A percentile compares a stretch with the other conserved stretches of the same genome.
These are phyloP conservation scores for Gallinago undulata DNA, from an alignment of 2,113 vertebrate species.

Conservation along the genomic window DNA sequence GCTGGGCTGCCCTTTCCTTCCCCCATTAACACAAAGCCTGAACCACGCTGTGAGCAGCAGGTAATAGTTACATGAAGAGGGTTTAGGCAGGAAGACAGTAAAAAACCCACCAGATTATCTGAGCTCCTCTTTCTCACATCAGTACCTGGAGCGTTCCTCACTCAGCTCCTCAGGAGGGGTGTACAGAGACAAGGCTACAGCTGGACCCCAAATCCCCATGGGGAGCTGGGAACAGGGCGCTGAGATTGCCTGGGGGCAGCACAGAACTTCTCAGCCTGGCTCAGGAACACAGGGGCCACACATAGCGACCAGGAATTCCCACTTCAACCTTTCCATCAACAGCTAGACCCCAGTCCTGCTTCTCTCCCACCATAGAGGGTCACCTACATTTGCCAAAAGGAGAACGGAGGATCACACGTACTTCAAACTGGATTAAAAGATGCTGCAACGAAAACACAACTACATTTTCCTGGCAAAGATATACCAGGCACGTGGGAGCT, in stretches of 20 bases:
- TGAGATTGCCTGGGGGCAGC: background rate
- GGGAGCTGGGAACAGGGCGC: background rate
- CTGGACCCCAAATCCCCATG: background rate
- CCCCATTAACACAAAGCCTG: background rate
- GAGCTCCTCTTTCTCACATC: background rate
- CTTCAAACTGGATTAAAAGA: background rate
- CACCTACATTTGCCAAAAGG: background rate
- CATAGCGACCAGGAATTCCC: background rate
- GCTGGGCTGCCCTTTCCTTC: background rate
- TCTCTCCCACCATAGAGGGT: background rate
- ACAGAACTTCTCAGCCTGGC: background rate
- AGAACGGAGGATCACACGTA: background rate
- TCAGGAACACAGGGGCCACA: background rate
- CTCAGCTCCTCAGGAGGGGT: background rate
- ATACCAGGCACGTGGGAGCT: background rate
- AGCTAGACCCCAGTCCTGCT: background rate
- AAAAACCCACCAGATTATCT: background rate
- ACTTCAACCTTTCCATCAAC: background rate
- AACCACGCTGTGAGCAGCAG: background rate
- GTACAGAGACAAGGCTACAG: background rate
- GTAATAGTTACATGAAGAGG: background rate
- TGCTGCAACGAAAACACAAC: background rate
- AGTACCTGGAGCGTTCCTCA: background rate
- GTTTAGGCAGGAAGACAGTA: background rate
- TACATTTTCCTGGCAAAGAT: background rate